A percentile compares a stretch with the other conserved stretches of the same genome.
These are phyloP conservation scores for Cottoperca gobio DNA, from an alignment of 2,797 vertebrate genomes.

Conservation along the genomic window DNA sequence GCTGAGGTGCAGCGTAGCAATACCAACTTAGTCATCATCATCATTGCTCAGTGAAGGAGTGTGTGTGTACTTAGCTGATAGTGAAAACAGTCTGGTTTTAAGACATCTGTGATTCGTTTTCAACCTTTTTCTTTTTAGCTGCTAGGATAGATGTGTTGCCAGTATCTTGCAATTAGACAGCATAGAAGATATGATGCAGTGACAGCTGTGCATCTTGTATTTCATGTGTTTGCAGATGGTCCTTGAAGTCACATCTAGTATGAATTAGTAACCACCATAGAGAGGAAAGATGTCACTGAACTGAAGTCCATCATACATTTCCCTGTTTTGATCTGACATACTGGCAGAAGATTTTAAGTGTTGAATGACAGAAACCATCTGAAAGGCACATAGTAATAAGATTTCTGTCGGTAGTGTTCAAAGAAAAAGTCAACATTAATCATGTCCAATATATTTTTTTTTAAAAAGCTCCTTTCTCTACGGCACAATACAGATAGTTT, in stretches of 20 bases:
- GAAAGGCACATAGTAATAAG: neutral
- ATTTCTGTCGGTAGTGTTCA: slow-evolving; percentile 5
- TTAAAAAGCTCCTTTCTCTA: too few relatives aligned
- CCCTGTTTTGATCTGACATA: neutral
- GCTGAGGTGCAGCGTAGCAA: neutral
- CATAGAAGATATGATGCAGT: neutral
- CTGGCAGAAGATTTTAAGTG: neutral
- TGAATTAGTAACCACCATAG: slow-evolving; percentile 16
- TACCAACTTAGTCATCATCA: neutral
- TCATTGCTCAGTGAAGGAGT: neutral
- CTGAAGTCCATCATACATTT: neutral
- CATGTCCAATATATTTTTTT: neutral
- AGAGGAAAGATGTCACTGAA: neutral
- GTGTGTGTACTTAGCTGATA: neutral
- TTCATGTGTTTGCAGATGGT: slow-evolving; percentile 4
- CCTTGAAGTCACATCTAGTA: slow-evolving; percentile 9
- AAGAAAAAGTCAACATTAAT: neutral
- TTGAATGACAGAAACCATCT: neutral
- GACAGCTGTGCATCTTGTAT: neutral
- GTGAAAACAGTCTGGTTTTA: neutral
- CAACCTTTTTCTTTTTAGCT: neutral
- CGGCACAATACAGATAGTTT: too few relatives aligned
- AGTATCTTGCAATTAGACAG: neutral
- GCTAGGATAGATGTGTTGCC: neutral
- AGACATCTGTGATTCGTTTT: neutral